Evolutionary conservation across 2,797 vertebrate genomes (phyloP), one percentile per base, ranked within the genome.

Genomic region (Premnoplex brunnescens): DNA sequence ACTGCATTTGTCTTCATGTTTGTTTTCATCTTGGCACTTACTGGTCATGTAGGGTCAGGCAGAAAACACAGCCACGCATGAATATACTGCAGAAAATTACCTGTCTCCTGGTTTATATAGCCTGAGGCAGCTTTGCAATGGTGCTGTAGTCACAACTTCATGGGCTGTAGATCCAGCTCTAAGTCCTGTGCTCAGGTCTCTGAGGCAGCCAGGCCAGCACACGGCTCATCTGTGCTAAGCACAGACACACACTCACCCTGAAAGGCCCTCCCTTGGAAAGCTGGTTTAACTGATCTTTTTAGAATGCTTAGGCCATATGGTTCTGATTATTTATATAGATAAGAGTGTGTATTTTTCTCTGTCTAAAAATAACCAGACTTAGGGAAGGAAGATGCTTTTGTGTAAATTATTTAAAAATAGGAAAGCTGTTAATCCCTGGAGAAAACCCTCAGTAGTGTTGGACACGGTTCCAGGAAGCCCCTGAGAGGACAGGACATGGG

Each of bases 271-370:
- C 43, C 64, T 60, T 12, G 12, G 55, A 92, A 92, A 71, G 32
- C 37, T 54, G 36, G n/a, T 91, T 90, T 91, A 74, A 67, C 52
- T 85, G 83, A 71, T 93, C 91, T 77, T 72, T 87, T 89, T 52
- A 80, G 77, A 91, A 94, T 90, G 89, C 60, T 84, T 59, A 41
- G 46, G 77, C 89, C 96, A 82, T 90, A 96, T 95, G 95, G 79
- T 91, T 89, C 89, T 94, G 94, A 95, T 96, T 97, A 96, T 95
- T 97, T 96, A 71, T 84, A 51, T 60, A 96, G 95, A 94, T 93
- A 88, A 93, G 78, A 8, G 2, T 67, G 88, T 88, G 76, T 71
- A 76, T 86, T 96, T 95, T 93, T 90, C 63, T 90, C 55, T 51
- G n/a, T 17, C 59, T 95, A 93, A 95, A 92, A 96, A 85, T 91